Evolutionary conservation across 2,113 vertebrate species (phyloP), one percentile per base, ranked within the genome.

Genomic region (Uria lomvia): DNA sequence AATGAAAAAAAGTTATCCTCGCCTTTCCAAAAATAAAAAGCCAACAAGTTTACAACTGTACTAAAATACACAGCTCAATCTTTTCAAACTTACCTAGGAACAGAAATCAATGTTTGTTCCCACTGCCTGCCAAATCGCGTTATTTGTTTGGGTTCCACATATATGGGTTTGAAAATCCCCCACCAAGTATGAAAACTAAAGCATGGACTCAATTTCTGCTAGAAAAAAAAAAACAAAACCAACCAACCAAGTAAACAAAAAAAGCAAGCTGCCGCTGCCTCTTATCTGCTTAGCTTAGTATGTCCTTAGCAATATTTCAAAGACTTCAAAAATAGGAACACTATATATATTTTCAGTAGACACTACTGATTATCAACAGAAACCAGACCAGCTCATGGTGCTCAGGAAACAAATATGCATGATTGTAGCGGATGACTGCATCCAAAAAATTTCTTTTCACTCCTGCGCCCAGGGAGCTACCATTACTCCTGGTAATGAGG

Each of bases 391-490:
- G 18, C 12, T 83, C 5, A 9, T 5, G 6, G 11, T 17, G 34
- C 52, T 55, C 7, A 3, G 32, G 21, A 72, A 68, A 38, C 5
- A 75, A 86, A 66, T 4, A 34, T 1, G 3, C 4, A 6, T 17
- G 6, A 50, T 5, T 17, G 4, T 14, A 63, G 30, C 29, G 45
- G 9, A 3, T 38, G 10, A 45, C 21, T 27, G 22, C n/a, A 45
- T 27, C 42, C 19, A 85, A 62, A 85, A 62, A 65, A 24, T 29
- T 19, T 8, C 11, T 18, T 38, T 26, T 67, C 17, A 47, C 15
- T 56, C 27, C 34, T n/a, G 24, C 0, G 1, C 9, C 58, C 15
- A 0, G 23, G 6, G 42, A 16, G 9, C 40, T 67, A 30, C 27
- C 20, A 12, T 67, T 71, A 50, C 8, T 47, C 18, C 55, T 50